These are phyloP conservation scores for Heliconius ismenius DNA, from an alignment of 2,888 invertebrate species.

Conservation along the genomic window DNA sequence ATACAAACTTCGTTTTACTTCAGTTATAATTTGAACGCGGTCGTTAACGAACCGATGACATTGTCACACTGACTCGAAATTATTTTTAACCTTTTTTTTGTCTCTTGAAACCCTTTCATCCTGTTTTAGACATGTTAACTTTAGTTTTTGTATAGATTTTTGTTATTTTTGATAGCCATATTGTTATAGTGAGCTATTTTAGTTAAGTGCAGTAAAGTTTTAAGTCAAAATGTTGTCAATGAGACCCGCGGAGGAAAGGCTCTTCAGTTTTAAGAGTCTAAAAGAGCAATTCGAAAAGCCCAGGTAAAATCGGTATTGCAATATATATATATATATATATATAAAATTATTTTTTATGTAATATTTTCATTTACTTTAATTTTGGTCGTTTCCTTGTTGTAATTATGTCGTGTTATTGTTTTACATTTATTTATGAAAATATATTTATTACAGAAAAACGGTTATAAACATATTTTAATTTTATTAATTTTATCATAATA, in stretches of 20 bases:
- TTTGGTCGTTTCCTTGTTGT: neutral
- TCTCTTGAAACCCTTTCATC: constrained; percentile 19
- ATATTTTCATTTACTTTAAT: neutral
- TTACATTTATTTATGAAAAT: neutral
- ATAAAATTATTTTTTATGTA: neutral
- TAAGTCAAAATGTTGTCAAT: constrained; percentile 64
- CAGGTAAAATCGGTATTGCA: constrained; percentile 57
- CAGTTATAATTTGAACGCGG: constrained; percentile 52
- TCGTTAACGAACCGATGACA: constrained; percentile 51
- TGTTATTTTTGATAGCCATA: constrained; percentile 20
- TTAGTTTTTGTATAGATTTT: constrained; percentile 24
- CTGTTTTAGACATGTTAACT: constrained; percentile 13
- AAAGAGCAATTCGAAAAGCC: constrained; percentile 71
- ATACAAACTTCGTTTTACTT: constrained; percentile 45
- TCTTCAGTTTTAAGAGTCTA: constrained; percentile 68
- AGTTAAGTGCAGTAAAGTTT: constrained; percentile 44
- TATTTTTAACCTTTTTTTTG: constrained; percentile 19
- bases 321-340: neutral
- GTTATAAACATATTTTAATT: too few relatives aligned
- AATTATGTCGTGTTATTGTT: too few relatives aligned
- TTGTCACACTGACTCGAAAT: constrained; percentile 41
- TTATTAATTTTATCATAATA: too few relatives aligned
- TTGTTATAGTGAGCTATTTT: constrained; percentile 27
- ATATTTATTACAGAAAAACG: neutral
- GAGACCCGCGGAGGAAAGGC: constrained; percentile 62